phyloP scores from a whole-genome alignment of 1,140 invertebrate genomes.

The Tetramorium alpestre region DNA sequence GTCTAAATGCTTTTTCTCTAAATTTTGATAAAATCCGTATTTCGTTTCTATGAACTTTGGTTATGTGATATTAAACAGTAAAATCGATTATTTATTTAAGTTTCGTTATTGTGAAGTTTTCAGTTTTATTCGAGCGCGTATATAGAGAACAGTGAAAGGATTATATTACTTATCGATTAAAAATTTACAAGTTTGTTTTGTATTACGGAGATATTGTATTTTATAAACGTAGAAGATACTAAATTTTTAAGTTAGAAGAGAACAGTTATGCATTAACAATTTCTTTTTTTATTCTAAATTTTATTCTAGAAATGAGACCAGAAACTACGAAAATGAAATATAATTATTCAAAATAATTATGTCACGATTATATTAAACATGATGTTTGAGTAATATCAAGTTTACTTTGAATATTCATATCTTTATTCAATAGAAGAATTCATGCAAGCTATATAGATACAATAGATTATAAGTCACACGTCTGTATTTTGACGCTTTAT shows the following conservation, averaged over 20 bases:
- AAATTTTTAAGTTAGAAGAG: not conserved
- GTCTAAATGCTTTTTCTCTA: not conserved
- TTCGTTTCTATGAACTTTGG: not conserved
- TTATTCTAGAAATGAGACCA: not conserved
- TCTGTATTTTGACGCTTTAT: not conserved
- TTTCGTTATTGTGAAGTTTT: not conserved
- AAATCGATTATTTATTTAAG: slow-evolving; percentile 38
- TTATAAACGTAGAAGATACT: not conserved
- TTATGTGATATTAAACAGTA: not conserved
- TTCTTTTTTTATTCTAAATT: not conserved
- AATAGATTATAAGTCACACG: not conserved
- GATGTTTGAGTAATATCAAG: not conserved
- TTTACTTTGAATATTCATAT: not conserved
- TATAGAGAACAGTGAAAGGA: not conserved
- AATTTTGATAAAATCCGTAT: slow-evolving; percentile 8
- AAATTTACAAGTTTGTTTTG: not conserved
- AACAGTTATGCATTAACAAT: not conserved
- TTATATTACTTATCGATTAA: not conserved
- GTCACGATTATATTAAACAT: not conserved
- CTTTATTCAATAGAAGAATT: not conserved
- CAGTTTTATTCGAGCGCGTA: not conserved
- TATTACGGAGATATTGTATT: not conserved
- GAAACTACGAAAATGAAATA: not conserved
- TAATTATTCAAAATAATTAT: not conserved
- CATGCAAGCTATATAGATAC: not conserved